Evolutionary conservation across 2,113 vertebrate species (phyloP).

Genomic region (Thamnophis sirtalis): DNA sequence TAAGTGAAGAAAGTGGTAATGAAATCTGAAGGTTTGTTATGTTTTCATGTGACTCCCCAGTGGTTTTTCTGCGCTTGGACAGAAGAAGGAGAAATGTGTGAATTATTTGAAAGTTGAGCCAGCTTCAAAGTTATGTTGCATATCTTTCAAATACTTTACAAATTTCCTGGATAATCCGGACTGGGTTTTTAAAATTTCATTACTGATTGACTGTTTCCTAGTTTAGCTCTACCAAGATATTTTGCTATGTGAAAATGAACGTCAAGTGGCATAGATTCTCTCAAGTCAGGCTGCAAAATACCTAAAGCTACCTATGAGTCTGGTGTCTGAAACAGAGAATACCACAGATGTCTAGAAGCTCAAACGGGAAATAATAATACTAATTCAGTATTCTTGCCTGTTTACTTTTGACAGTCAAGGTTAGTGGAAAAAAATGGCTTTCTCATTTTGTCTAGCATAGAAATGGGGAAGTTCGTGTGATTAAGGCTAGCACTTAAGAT

Average conservation of each 20-base stretch:
- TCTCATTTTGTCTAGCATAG: not conserved
- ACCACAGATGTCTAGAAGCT: not conserved
- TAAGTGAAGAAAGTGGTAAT: conserved; percentile 54
- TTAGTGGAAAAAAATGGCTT: not conserved
- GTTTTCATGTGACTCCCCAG: conserved; percentile 43
- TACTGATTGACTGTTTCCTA: not conserved
- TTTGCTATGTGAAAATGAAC: not conserved
- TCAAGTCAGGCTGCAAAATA: not conserved
- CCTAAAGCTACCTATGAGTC: not conserved
- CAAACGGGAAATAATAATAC: not conserved
- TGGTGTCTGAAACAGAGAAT: not conserved
- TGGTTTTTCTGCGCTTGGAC: conserved; percentile 39
- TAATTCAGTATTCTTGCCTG: not conserved
- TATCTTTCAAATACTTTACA: not conserved
- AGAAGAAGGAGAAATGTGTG: not conserved
- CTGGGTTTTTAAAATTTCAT: not conserved
- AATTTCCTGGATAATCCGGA: not conserved
- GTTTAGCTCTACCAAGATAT: not conserved
- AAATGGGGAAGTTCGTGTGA: not conserved
- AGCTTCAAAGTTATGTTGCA: not conserved
- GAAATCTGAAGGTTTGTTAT: conserved; percentile 59
- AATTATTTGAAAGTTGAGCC: not conserved
- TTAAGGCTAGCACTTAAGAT: not conserved
- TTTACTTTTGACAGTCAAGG: not conserved
- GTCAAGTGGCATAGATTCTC: not conserved